Evolutionary conservation across 1,140 invertebrate species (phyloP), one percentile per base, ranked within the genome.

Genomic region (Hyphantria cunea): DNA sequence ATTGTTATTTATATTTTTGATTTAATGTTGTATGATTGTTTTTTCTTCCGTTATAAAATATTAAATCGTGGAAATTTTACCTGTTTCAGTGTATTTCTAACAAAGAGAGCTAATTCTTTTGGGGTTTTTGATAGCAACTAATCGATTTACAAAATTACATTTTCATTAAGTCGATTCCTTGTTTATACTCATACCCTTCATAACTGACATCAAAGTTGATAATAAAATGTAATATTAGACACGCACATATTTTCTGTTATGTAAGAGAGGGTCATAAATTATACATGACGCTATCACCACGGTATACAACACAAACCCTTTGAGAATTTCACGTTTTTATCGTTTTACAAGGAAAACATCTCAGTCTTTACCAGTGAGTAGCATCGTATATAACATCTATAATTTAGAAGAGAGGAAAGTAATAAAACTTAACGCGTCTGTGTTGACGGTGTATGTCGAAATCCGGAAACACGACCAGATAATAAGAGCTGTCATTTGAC

Each of bases 401-500:
- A 84, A 88, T 86, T 86, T 85, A 82, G 71, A 80, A 78, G 72
- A 64, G 68, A 64, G 68, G 74, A 70, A 83, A 82, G 82, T 78
- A 82, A 86, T 86, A 86, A 89, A 89, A 86, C 78, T 89, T 86
- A 85, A 89, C 80, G 80, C 79, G 82, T 82, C 80, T 76, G 72
- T 73, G 74, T 75, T 58, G 65, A 70, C 71, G 66, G 67, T 84
- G 80, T 86, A 86, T 82, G 78, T 74, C 74, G 82, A 78, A 83
- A 79, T 84, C 74, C 76, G 68, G 73, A 69, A 66, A 72, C 67
- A 60, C 49, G 62, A 71, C 82, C 77, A 79, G 66, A 41, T 51
- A 48, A 47, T 34, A 60, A 59, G 80, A 64, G 44, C 79, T 58
- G 10, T 55, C 15, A 42, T 14, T 41, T 44, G 34, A 6, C 37